Evolutionary conservation across 2,797 vertebrate species (phyloP).

Genomic region (Gallinago solitaria): DNA sequence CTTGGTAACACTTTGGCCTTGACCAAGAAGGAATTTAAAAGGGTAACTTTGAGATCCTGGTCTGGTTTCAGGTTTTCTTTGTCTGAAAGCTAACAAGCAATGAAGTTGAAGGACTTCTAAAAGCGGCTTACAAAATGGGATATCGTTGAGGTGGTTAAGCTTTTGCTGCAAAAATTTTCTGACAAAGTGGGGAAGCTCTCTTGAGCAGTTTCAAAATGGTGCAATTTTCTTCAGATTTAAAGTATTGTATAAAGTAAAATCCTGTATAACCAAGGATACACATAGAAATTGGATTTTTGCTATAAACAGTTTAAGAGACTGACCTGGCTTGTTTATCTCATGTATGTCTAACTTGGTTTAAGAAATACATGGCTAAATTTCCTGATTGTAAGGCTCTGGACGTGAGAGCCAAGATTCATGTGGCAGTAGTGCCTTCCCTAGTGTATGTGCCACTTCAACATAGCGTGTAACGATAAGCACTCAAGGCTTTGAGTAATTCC

Average conservation of each 20-base stretch:
- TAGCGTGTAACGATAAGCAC: not conserved
- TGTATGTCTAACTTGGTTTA: not conserved
- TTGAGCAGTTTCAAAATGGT: not conserved
- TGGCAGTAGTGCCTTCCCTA: not conserved
- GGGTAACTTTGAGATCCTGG: slow-evolving; percentile 72
- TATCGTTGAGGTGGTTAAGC: not conserved
- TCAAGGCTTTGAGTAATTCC: not conserved
- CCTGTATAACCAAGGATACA: not conserved
- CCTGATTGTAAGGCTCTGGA: not conserved
- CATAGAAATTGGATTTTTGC: not conserved
- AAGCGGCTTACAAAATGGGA: slow-evolving; percentile 12
- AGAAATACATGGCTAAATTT: not conserved
- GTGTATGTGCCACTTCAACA: not conserved
- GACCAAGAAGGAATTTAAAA: slow-evolving; percentile 71
- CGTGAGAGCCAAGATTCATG: not conserved
- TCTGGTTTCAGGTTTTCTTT: slow-evolving; percentile 71
- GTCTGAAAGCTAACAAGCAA: slow-evolving; percentile 44
- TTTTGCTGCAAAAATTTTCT: not conserved
- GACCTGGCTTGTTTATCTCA: not conserved
- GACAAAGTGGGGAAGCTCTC: slow-evolving; percentile 20
- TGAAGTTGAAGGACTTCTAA: slow-evolving; percentile 34
- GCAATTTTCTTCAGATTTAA: not conserved
- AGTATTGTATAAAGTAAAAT: not conserved
- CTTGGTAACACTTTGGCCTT: slow-evolving; percentile 70
- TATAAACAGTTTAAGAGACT: not conserved